Evolutionary conservation across 2,113 vertebrate genomes (phyloP).

Genomic region (Sapayoa aenigma): DNA sequence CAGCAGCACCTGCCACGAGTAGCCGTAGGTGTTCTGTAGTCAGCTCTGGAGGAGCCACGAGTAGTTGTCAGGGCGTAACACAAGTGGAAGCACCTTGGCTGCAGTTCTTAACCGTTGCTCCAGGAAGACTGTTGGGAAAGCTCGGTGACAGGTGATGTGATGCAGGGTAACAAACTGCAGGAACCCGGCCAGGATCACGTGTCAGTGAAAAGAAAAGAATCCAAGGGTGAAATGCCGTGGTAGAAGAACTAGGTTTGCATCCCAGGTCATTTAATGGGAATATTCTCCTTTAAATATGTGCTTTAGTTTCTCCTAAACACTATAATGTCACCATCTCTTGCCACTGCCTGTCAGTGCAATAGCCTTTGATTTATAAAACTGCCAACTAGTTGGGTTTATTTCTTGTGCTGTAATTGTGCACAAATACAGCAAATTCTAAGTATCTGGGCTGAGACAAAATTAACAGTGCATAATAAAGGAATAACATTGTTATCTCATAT

Average conservation of each 20-base stretch:
- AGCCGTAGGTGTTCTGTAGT: conserved; percentile 74
- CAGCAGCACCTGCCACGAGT: conserved; percentile 86
- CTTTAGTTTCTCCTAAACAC: not conserved
- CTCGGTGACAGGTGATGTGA: not conserved
- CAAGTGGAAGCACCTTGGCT: not conserved
- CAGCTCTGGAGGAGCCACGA: conserved; percentile 18
- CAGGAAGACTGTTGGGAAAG: not conserved
- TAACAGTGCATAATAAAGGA: not conserved
- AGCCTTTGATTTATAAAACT: not conserved
- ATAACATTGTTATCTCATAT: not conserved
- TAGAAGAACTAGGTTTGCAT: not conserved
- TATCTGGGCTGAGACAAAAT: not conserved
- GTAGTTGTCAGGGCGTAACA: not conserved
- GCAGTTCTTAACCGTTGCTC: not conserved
- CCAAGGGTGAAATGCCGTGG: not conserved
- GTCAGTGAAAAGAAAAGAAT: not conserved
- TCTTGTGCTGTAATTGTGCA: not conserved
- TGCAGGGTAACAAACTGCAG: not conserved
- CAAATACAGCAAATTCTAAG: not conserved
- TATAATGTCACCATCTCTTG: not conserved
- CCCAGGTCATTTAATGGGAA: not conserved
- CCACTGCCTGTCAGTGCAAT: not conserved
- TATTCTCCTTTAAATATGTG: not conserved
- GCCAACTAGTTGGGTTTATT: not conserved
- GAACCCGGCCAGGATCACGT: not conserved